Percentiles rank a stretch among this genome's conserved stretches.
Evolutionary conservation across 64 coral and sea anemone species (phyloP).

Genomic region (Porites lutea): DNA sequence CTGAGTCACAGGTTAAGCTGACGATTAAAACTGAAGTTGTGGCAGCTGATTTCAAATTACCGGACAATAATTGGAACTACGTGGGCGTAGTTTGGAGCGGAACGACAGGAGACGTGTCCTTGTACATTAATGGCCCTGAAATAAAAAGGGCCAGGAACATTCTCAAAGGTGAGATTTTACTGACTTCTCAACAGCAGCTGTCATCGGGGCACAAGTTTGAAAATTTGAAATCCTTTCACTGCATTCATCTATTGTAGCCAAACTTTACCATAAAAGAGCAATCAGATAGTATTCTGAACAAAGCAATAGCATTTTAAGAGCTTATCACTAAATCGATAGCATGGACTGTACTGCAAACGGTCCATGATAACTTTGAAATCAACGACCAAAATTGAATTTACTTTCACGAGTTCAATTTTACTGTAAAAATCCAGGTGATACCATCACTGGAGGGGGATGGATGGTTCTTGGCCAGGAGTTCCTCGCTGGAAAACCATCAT

Average conservation of each 20-base stretch:
- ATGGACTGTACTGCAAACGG: too few species aligned
- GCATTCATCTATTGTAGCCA: too few species aligned
- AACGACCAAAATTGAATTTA: too few species aligned
- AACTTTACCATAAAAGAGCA: too few species aligned
- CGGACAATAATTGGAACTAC: constrained; percentile 60
- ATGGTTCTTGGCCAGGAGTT: constrained; percentile 51
- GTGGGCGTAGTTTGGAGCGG: constrained; percentile 43
- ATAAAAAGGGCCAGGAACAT: not conserved
- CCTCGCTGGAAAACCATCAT: not conserved
- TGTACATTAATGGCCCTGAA: constrained; percentile 42
- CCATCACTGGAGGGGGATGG: constrained; percentile 38
- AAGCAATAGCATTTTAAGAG: too few species aligned
- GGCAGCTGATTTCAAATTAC: constrained; percentile 14
- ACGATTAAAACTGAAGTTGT: constrained; percentile 38
- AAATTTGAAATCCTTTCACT: too few species aligned
- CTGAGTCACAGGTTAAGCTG: constrained; percentile 3
- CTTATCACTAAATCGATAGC: too few species aligned
- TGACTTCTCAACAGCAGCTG: too few species aligned
- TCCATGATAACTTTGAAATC: too few species aligned
- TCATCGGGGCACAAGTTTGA: too few species aligned
- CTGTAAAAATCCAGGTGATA: not conserved
- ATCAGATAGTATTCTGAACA: too few species aligned
- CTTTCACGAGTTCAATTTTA: too few species aligned
- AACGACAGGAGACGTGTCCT: not conserved
- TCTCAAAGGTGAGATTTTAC: not conserved